Evolutionary conservation across 2,113 vertebrate genomes (phyloP).

Genomic region (Urocynchramus pylzowi): DNA sequence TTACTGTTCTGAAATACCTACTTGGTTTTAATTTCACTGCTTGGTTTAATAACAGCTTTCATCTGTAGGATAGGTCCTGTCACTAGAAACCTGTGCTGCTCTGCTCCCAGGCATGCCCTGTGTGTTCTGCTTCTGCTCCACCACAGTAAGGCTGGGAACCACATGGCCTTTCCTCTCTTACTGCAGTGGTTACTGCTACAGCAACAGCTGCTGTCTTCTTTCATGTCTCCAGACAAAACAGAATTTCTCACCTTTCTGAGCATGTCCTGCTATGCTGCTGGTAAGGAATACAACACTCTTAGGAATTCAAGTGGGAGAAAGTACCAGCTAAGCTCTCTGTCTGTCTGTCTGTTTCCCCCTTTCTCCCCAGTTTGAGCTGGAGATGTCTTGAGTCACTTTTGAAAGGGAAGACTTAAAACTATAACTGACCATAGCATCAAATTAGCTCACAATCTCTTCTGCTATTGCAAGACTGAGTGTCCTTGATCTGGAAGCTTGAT

Average conservation of each 20-base stretch:
- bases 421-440: not conserved
- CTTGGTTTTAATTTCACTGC: not conserved
- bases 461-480: not conserved
- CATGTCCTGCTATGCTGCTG: not conserved
- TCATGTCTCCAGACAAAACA: not conserved
- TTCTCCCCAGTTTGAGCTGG: not conserved
- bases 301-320: not conserved
- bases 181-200: not conserved
- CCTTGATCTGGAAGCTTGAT: not conserved
- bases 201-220: not conserved
- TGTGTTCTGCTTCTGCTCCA: not conserved
- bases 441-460: not conserved
- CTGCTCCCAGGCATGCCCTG: not conserved
- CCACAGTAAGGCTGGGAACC: not conserved
- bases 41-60: not conserved
- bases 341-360: not conserved
- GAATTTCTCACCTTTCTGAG: not conserved
- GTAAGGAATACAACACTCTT: not conserved
- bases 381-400: not conserved
- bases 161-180: not conserved
- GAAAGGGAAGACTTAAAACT: not conserved
- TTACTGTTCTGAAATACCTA: not conserved
- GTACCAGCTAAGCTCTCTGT: not conserved
- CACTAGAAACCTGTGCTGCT: not conserved
- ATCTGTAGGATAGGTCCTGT: not conserved